Percentiles rank a stretch among this genome's conserved stretches.
Conservation (phyloP, 2,797 vertebrate genomes). For the Crypturellus tataupa region DNA sequence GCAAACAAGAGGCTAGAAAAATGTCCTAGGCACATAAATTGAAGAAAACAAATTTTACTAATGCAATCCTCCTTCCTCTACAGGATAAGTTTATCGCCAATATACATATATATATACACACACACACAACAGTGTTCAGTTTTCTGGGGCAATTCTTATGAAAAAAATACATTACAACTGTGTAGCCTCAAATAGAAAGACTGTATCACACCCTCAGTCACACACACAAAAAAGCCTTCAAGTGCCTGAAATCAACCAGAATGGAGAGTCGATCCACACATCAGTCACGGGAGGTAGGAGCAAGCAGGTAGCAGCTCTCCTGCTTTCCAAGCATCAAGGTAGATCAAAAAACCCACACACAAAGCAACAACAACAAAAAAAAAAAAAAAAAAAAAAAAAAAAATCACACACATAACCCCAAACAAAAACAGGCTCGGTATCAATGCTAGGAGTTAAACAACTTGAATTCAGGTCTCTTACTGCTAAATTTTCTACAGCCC, state of each 20-base stretch:
- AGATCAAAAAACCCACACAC: no score
- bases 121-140: background rate
- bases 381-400: no score
- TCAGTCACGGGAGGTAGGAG: background rate
- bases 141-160: constrained; percentile 20
- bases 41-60: constrained; percentile 46
- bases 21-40: background rate
- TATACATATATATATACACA: background rate
- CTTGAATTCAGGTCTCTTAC: background rate
- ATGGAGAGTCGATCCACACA: background rate
- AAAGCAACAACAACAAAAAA: no score
- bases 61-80: background rate
- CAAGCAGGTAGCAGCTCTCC: no score
- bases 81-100: background rate
- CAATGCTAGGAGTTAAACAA: background rate
- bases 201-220: background rate
- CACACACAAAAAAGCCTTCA: background rate
- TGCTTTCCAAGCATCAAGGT: background rate
- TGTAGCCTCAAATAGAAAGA: background rate
- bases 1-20: background rate
- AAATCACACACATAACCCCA: no score
- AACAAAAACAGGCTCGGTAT: background rate
- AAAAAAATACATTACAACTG: background rate
- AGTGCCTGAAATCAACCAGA: background rate
- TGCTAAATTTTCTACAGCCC: background rate